Evolutionary conservation across 2,113 vertebrate species (phyloP), one percentile per base, ranked within the genome.

Genomic region (Pseudorasbora parva): DNA sequence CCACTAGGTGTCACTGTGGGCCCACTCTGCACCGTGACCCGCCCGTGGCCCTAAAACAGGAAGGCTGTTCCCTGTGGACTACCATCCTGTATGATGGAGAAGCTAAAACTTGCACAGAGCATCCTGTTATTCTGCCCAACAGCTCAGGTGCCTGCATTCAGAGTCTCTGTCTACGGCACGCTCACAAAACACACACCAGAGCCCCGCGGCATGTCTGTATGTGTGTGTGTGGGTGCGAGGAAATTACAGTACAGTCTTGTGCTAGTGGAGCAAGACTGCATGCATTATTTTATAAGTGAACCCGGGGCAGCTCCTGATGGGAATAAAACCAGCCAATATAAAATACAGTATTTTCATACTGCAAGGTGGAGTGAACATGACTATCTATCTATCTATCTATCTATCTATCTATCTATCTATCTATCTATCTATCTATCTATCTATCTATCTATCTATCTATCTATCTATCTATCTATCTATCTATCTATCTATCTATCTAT

Each of bases 1-100:
- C 90, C 94, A 93, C 91, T 92, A 92, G 94, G 87, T 93, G 94
- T 93, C 94, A 92, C 93, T 95, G 92, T 94, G 92, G 89, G 21
- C 84, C 73, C 87, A 88, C 80, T 80, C 68, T 82, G 84, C 57
- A 68, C 30, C 33, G 7, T 56, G 57, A 60, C 57, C 51, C 19
- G 3, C 33, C 62, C 72, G 7, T 21, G 54, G 21, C 59, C 49
- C 54, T 77, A 74, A 62, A 21, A 51, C 49, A 45, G 72, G 41
- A 64, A 51, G 84, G 78, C 23, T 19, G 47, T 62, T 73, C 82
- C 51, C 21, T 43, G 62, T 49, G 33, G 33, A 72, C 76, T 78
- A 81, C 51, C 77, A 54, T 54, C 17, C 81, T 83, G 86, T 83
- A 85, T 62, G 78, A 82, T 60, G 45, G 86, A 72, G 81, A 90